Conservation (phyloP, 2,113 vertebrate genomes). For the Turdus rufiventris region DNA sequence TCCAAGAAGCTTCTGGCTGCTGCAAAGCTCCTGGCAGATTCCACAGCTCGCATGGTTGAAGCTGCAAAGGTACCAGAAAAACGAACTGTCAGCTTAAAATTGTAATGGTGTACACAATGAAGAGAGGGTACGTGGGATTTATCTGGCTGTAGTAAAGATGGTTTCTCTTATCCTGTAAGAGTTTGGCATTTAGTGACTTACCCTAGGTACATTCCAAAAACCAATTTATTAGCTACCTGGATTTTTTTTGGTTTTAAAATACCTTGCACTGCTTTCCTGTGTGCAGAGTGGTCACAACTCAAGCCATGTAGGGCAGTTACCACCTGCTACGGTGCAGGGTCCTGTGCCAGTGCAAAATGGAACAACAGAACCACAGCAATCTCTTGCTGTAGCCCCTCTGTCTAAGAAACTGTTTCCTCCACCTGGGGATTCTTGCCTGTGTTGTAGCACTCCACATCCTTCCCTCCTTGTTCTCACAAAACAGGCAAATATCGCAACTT, state of each 20-base stretch:
- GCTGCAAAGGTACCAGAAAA: slow-evolving; percentile 88
- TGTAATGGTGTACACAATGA: neutral
- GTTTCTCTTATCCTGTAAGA: neutral
- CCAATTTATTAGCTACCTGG: neutral
- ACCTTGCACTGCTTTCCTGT: neutral
- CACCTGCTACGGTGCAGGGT: neutral
- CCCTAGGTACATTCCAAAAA: fast-evolving
- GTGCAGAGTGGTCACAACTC: neutral
- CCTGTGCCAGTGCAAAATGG: neutral
- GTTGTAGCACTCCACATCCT: fast-evolving
- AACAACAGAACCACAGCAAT: neutral
- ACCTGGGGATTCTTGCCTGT: neutral
- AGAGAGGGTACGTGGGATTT: neutral
- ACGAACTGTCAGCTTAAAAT: neutral
- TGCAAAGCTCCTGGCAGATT: slow-evolving; percentile 94
- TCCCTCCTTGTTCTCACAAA: neutral
- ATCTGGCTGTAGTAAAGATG: neutral
- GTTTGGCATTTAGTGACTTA: neutral
- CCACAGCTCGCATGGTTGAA: slow-evolving; percentile 97
- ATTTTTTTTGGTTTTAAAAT: neutral
- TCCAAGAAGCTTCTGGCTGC: slow-evolving; percentile 97
- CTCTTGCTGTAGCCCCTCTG: neutral
- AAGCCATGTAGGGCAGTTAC: neutral
- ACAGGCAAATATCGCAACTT: neutral
- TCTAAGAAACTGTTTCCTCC: neutral